Conservation (phyloP, 1,140 invertebrate species). For the Sycophila sp. region DNA sequence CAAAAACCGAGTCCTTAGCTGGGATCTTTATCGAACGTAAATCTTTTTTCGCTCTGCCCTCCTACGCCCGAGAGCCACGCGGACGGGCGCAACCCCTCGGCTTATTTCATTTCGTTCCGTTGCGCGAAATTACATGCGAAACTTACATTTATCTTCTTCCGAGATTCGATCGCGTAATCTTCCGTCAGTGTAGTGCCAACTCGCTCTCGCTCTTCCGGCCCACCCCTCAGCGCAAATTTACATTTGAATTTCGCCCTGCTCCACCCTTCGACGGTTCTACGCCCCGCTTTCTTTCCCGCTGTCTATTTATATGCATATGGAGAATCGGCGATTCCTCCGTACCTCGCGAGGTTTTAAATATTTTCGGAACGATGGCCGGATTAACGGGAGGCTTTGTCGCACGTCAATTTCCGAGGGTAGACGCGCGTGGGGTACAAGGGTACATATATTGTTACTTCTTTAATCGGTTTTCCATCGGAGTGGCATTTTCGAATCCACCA, state of each 20-base stretch:
- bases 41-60: not conserved
- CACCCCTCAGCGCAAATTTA: slow-evolving; percentile 45
- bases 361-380: too few species aligned
- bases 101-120: slow-evolving; percentile 27
- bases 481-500: too few species aligned
- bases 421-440: too few species aligned
- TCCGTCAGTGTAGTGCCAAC: slow-evolving; percentile 32
- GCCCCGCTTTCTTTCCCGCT: not conserved
- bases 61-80: not conserved
- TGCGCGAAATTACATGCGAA: slow-evolving; percentile 50
- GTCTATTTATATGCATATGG: not conserved
- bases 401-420: too few species aligned
- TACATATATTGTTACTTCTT: too few species aligned
- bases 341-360: too few species aligned
- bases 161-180: slow-evolving; percentile 51
- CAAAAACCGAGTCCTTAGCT: not conserved
- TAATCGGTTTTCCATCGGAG: too few species aligned
- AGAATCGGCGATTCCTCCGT: too few species aligned
- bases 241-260: slow-evolving; percentile 46
- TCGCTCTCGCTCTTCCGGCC: not conserved
- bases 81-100: too few species aligned
- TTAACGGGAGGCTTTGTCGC: too few species aligned
- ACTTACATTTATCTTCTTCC: slow-evolving; percentile 57
- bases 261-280: not conserved
- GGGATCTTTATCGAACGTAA: not conserved